Evolutionary conservation across 1,140 invertebrate genomes (phyloP), one percentile per base, ranked within the genome.

Genomic region (Drosophila ogumai): DNA sequence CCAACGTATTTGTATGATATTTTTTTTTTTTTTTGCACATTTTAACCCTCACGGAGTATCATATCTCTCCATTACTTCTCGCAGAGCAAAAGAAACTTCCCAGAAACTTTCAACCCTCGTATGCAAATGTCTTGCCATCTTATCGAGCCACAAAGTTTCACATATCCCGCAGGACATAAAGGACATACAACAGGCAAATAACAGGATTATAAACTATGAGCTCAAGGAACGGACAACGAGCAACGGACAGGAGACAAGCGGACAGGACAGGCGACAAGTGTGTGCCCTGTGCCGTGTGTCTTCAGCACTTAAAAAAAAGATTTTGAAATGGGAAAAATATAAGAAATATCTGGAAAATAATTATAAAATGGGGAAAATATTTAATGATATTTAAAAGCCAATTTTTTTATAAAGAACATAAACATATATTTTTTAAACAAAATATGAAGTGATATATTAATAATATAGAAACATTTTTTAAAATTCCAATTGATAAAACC

Each of bases 51-150:
- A 40, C 43, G 10, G 36, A 56, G 66, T 72, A 72, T 72, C 68
- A 72, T 50, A 72, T 72, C 66, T 72, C 68, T 59, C 36, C 54
- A 72, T 72, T 72, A 72, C 41, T 64, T 28, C 34, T 36, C 0
- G 19, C 6, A 28, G 44, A 50, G 60, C 28, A 58, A 28, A 17
- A 71, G 13, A 56, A 72, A 72, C 66, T 72, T 72, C 25, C 5
- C 36, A 31, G 31, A 59, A 72, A 76, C 41, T 68, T 69, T 71
- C 66, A 57, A 41, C 79, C 57, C 66, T 61, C 52, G 50, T 85
- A 88, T 88, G 85, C 67, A 88, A 88, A 88, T 88, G 85, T 69
- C 59, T 73, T 32, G 52, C 57, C 66, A 82, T 81, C 91, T 91
- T 88, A 88, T 87, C 63, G 44, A 10, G n/a, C 56, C 43, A 74